Evolutionary conservation across 1,140 invertebrate species (phyloP).

Genomic region (Drosophila cardini): DNA sequence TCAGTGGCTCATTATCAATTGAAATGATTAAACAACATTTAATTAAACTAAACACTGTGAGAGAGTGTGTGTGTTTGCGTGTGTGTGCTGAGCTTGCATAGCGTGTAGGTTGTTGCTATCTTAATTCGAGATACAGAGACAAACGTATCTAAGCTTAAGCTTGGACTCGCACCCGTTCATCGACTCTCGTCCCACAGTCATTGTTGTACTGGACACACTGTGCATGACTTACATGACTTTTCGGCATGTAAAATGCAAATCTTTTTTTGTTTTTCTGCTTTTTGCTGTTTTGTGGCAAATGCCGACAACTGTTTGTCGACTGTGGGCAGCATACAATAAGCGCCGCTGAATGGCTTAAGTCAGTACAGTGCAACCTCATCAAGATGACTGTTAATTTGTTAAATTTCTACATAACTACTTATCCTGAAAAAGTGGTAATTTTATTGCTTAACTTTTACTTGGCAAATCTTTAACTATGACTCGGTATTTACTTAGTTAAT

Average conservation of each 20-base stretch:
- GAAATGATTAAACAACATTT: conserved; percentile 80
- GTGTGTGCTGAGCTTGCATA: conserved; percentile 5
- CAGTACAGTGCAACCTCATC: conserved; percentile 47
- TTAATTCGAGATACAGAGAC: conserved; percentile 25
- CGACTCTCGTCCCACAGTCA: conserved; percentile 53
- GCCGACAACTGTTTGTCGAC: conserved; percentile 39
- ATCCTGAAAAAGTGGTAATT: background rate
- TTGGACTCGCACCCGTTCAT: conserved; percentile 13
- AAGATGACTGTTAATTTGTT: conserved; percentile 4
- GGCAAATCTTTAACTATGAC: background rate
- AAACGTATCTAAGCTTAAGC: conserved; percentile 1
- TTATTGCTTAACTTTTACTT: background rate
- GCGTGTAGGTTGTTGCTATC: conserved; percentile 39
- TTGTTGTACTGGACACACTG: conserved; percentile 43
- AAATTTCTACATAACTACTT: background rate
- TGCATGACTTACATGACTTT: conserved; percentile 75
- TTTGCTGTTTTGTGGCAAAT: conserved; percentile 39
- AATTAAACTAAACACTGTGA: conserved; percentile 71
- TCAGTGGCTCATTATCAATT: conserved; percentile 72
- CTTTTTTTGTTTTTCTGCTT: conserved; percentile 43
- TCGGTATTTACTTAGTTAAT: background rate
- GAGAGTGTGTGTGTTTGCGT: conserved; percentile 23
- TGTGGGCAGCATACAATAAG: conserved; percentile 31
- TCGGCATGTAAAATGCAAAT: conserved; percentile 70
- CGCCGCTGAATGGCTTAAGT: conserved; percentile 16